phyloP scores from a whole-genome alignment of 2,797 vertebrate species.

The Enteromius treurensis region DNA sequence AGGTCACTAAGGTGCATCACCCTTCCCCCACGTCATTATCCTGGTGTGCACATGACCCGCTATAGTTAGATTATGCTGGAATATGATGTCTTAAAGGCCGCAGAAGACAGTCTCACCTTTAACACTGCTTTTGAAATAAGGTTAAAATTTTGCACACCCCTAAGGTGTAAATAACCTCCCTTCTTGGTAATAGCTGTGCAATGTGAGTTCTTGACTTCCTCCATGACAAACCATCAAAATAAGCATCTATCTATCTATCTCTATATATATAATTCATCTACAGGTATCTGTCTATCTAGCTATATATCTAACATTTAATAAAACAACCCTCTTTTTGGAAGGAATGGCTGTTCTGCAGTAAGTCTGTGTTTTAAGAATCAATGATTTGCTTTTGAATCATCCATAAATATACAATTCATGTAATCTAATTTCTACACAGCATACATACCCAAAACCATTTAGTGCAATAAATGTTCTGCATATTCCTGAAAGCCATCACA shows the following conservation, averaged over 20 bases:
- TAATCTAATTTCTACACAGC: neutral
- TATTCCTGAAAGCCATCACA: neutral
- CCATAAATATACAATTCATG: neutral
- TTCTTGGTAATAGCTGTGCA: slow-evolving; percentile 18
- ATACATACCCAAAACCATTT: neutral
- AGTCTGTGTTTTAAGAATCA: neutral
- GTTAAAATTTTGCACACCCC: neutral
- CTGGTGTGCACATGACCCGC: slow-evolving; percentile 9
- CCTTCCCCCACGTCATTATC: slow-evolving; percentile 33
- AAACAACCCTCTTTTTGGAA: neutral
- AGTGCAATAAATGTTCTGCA: neutral
- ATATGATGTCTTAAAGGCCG: slow-evolving; percentile 3
- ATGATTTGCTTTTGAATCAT: neutral
- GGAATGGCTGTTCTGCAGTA: neutral
- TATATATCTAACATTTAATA: neutral
- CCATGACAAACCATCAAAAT: slow-evolving; percentile 1
- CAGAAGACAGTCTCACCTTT: neutral
- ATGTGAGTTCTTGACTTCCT: slow-evolving; percentile 4
- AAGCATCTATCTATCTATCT: neutral
- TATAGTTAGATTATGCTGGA: slow-evolving; percentile 1
- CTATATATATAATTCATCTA: no score
- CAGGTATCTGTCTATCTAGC: neutral
- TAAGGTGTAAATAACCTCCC: slow-evolving; percentile 7
- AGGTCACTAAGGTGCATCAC: slow-evolving; percentile 36
- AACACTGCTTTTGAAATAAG: slow-evolving; percentile 6